Evolutionary conservation across 2,797 vertebrate genomes (phyloP), one percentile per base, ranked within the genome.

Genomic region (Phalloptychus januarius): DNA sequence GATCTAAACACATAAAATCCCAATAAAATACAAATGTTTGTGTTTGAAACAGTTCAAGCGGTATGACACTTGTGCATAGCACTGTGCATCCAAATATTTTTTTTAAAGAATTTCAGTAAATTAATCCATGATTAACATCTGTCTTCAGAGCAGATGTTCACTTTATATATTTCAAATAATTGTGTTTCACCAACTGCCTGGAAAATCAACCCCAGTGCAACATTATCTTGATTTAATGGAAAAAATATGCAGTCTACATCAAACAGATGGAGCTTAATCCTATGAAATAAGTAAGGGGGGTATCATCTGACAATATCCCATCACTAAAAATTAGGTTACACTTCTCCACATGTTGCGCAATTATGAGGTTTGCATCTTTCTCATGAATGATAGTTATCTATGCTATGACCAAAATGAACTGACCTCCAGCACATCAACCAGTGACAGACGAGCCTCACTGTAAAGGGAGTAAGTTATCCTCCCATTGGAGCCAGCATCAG

Each of bases 391-490:
- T 20, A 71, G 46, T 48, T 33, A 15, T n/a, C 40, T 79, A 10
- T 11, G 2, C 1, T 31, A 75, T 81, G 50, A 77, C 25, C 52
- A 65, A 73, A 75, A 71, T 13, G 5, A 2, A 79, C 91, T 86
- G 71, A 99, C 97, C 89, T 98, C 97, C 76, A 99, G 90, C 74
- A 98, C 95, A 38, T 98, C 97, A 44, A 97, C 97, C 77, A 96
- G 92, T 58, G 96, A 91, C 11, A 96, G 94, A 54, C 97, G 96
- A 4, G 97, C 88, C 0, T 98, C 96, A 2, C 95, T 96, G 81
- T 98, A 98, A 63, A 99, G 96, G 0, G 98, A 98, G 84, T 99
- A 99, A 83, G 95, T 97, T 80, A 99, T 96, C 81, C 97, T 95
- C 74, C 97, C 97, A 85, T 99, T 99, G 72, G 90, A 93, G 31